These are phyloP conservation scores for Gasterosteus nipponicus DNA, from an alignment of 2,113 vertebrate genomes.

Conservation along the genomic window DNA sequence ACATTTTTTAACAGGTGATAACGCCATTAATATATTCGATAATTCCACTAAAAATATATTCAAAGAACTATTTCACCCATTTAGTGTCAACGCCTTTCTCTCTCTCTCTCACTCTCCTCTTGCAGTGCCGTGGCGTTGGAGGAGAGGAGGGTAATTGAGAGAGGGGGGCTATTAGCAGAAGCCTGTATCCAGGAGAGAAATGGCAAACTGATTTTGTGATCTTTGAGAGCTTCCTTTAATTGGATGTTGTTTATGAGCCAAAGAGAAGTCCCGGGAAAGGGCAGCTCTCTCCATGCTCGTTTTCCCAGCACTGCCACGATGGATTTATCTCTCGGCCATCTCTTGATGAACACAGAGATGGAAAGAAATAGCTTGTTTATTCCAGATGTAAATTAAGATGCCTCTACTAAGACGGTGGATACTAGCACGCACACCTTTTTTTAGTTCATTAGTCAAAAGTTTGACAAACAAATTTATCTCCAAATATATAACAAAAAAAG, in stretches of 20 bases:
- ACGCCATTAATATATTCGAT: too few relatives aligned
- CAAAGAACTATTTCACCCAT: not conserved
- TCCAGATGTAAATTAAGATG: slow-evolving; percentile 43
- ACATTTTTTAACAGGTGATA: too few relatives aligned
- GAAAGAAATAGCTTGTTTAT: slow-evolving; percentile 26
- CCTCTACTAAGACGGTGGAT: not conserved
- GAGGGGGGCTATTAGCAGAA: slow-evolving; percentile 63
- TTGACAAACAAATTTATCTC: not conserved
- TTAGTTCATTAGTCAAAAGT: not conserved
- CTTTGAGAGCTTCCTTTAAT: slow-evolving; percentile 72
- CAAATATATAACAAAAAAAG: not conserved
- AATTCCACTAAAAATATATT: not conserved
- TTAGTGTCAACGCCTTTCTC: slow-evolving; percentile 1
- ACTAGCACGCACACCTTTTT: not conserved
- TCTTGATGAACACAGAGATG: slow-evolving; percentile 34
- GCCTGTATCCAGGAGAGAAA: slow-evolving; percentile 64
- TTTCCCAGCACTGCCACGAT: slow-evolving; percentile 40
- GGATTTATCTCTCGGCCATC: slow-evolving; percentile 28
- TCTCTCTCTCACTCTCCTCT: not conserved
- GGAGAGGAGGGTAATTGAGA: slow-evolving; percentile 11
- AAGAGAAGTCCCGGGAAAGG: slow-evolving; percentile 64
- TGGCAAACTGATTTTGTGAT: slow-evolving; percentile 69
- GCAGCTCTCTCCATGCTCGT: slow-evolving; percentile 65
- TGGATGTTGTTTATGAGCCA: slow-evolving; percentile 74
- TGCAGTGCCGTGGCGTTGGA: slow-evolving; percentile 23